Base-by-base conservation (phyloP, 2,888 invertebrate species). In the Dione juno region DNA sequence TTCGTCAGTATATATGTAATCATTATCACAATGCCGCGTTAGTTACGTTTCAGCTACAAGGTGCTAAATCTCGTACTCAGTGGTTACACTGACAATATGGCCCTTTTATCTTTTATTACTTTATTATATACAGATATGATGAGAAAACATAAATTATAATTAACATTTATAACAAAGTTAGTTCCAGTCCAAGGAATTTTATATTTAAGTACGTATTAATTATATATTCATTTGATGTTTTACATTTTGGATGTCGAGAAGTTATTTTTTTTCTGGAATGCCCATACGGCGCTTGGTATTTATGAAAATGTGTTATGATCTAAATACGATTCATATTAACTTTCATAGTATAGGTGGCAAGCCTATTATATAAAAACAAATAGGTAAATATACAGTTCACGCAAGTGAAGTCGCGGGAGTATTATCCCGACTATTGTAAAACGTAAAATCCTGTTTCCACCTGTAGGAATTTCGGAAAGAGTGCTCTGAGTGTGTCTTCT, bases 131-230 rank as follows among this genome's bases (percentile, higher is more conserved):
- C 37, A 37, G 11, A 5, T n/a, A n/a, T 57, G 45, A 61, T 45
- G 28, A 61, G 43, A 59, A 16, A 28, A 28, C 43, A 43, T 21
- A 43, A 59, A 43, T 21, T 8, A 28, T 61, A 45, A 61, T 45
- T 28, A 61, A 28, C 61, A 45, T 61, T 35, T 16, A 45, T 61
- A 61, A 28, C 16, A 11, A 45, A 61, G 61, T 61, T 61, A 45
- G 61, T 45, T 61, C 45, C 45, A 61, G n/a, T 45, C 28, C 61
- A 35, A 61, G 28, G 61, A 28, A 35, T 45, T 61, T 61, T 61
- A 35, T 61, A 13, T 5, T 1, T 35, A n/a, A 40, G 16, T 13
- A 35, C 16, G 6, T 43, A n/a, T 45, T 61, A 45, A 41, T 28
- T 61, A 43, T 45, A 43, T 45, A 28, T 61, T 61, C 61, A 5